A percentile compares a stretch with the other conserved stretches of the same genome.
These are phyloP conservation scores for Hydrolagus affinis DNA, from an alignment of 2,113 vertebrate genomes.

Conservation along the genomic window DNA sequence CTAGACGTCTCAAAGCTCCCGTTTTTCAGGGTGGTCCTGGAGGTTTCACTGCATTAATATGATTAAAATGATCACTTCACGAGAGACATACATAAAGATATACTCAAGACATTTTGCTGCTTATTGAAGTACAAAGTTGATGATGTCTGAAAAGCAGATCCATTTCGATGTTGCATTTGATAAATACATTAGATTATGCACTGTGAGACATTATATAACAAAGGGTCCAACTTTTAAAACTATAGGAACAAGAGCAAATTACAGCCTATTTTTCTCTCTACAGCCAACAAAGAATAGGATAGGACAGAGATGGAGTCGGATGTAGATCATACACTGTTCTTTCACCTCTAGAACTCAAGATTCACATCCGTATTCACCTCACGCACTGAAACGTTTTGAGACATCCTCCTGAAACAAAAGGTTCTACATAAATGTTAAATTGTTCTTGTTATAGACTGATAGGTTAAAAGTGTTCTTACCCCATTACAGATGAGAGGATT, in stretches of 20 bases:
- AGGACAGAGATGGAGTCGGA: too few relatives aligned
- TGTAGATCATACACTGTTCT: background rate
- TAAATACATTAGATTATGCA: background rate
- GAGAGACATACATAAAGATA: background rate
- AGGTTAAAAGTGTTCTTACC: too few relatives aligned
- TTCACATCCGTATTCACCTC: background rate
- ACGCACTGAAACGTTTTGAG: too few relatives aligned
- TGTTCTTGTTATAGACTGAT: too few relatives aligned
- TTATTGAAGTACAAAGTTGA: background rate
- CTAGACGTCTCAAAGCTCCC: too few relatives aligned
- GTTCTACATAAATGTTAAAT: too few relatives aligned
- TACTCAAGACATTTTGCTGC: too few relatives aligned
- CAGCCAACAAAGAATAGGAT: background rate
- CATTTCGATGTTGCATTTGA: too few relatives aligned
- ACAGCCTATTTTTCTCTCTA: background rate
- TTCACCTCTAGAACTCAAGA: background rate
- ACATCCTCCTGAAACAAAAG: too few relatives aligned
- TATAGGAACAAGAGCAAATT: background rate
- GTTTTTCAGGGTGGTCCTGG: background rate
- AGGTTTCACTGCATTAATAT: background rate
- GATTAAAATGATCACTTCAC: background rate
- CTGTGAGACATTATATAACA: background rate
- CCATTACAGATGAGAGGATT: too few relatives aligned
- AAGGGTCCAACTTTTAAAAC: background rate
- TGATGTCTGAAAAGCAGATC: background rate